Base-by-base conservation (phyloP, 2,797 vertebrate species). In the Enteromius mattozi region DNA sequence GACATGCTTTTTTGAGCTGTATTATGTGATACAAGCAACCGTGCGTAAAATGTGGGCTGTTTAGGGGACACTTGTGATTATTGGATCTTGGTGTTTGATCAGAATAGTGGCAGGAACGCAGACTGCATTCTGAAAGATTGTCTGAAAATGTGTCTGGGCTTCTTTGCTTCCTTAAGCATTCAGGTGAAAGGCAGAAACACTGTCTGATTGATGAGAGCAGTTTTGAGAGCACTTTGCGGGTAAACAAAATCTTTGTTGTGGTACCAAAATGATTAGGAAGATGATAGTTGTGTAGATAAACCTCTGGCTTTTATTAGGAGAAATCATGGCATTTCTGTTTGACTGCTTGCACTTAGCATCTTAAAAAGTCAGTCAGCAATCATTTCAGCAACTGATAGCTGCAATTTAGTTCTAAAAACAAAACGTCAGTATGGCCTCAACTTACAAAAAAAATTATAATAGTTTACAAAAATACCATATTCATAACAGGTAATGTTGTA, bases 51-150 rank as follows among this genome's bases (percentile, higher is more conserved):
- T 30, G 17, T 66, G 74, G 40, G 14, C 54, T 2, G 13, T 77
- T 77, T 9, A 56, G 35, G 56, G 54, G 37, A 78, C 21, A 78
- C 3, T 78, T 27, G 35, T 78, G n/a, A 65, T 72, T 68, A 33
- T 56, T 37, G 3, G 33, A 80, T 70, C 30, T 51, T n/a, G n/a
- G 4, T 37, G 49, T 81, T 54, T 81, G 79, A 70, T 42, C 40
- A 65, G 59, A 78, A 59, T 21, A 65, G 9, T 42, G 56, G 40
- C 56, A 14, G 76, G 63, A 63, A 78, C 8, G 9, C 45, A 33
- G 59, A 30, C 13, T 63, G 76, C 56, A 63, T 24, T 42, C n/a
- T 9, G 13, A 9, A 13, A 77, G 51, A 68, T 16, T 49, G 27
- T 56, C 17, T 54, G 47, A 54, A 49, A 78, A 9, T 27, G 21